Evolutionary conservation across 2,113 vertebrate species (phyloP).

Genomic region (Condylura cristata): DNA sequence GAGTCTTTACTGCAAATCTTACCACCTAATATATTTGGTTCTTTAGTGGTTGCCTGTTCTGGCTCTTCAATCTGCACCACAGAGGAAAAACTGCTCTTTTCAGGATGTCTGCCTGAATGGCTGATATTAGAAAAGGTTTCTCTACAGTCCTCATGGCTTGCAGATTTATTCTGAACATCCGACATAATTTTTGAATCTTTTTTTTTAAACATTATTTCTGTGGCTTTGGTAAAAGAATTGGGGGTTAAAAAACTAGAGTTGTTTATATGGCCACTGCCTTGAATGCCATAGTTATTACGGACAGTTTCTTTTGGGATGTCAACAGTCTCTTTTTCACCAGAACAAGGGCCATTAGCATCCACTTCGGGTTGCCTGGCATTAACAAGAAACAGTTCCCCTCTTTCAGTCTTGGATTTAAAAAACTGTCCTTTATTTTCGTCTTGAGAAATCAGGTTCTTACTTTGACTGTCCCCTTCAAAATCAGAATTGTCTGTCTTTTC

Average conservation of each 20-base stretch:
- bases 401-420: neutral
- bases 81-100: slow-evolving; percentile 45
- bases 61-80: neutral
- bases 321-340: slow-evolving; percentile 55
- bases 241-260: slow-evolving; percentile 50
- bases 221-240: slow-evolving; percentile 61
- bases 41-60: slow-evolving; percentile 9
- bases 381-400: neutral
- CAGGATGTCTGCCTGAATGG: neutral
- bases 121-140: slow-evolving; percentile 41
- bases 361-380: neutral
- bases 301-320: slow-evolving; percentile 41
- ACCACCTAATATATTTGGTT: neutral
- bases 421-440: neutral
- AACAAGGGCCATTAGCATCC: neutral
- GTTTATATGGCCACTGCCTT: slow-evolving; percentile 8
- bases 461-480: neutral
- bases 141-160: slow-evolving; percentile 51
- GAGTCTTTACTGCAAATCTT: slow-evolving; percentile 5
- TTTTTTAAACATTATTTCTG: slow-evolving; percentile 64
- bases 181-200: slow-evolving; percentile 34
- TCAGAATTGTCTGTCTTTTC: neutral
- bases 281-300: neutral
- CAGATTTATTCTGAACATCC: slow-evolving; percentile 53
- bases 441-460: slow-evolving; percentile 33